Conservation (phyloP, 2,113 vertebrate genomes). For the Aspiorhynchus laticeps region DNA sequence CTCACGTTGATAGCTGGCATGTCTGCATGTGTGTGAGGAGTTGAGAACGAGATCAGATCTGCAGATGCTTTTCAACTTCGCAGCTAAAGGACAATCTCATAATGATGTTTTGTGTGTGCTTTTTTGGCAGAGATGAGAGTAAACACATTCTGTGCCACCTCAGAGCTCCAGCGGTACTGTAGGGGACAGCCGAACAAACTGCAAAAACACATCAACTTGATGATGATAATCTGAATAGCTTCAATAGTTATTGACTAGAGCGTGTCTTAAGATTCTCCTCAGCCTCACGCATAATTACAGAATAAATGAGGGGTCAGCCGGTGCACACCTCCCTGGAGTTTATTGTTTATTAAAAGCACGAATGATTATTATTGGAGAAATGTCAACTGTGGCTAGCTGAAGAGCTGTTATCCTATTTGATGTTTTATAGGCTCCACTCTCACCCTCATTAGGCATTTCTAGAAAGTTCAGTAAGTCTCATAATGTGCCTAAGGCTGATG, state of each 20-base stretch:
- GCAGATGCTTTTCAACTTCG: background rate
- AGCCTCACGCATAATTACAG: constrained; percentile 63
- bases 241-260: constrained; percentile 71
- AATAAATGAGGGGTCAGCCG: constrained; percentile 63
- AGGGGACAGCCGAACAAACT: background rate
- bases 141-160: background rate
- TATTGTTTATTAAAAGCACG: constrained; percentile 67
- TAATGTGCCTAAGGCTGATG: background rate
- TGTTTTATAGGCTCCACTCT: constrained; percentile 50
- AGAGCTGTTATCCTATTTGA: constrained; percentile 67
- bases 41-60: background rate
- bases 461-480: constrained; percentile 30
- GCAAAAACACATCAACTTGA: background rate
- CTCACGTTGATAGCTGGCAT: constrained; percentile 30
- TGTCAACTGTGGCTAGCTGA: constrained; percentile 64
- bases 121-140: background rate
- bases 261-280: constrained; percentile 50
- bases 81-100: constrained; percentile 30
- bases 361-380: constrained; percentile 70
- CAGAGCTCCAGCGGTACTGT: background rate
- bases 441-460: constrained; percentile 50
- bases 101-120: constrained; percentile 23
- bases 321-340: constrained; percentile 58
- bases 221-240: constrained; percentile 53
- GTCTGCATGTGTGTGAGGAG: constrained; percentile 13